These are phyloP conservation scores for Cosmopolites sordidus DNA, from an alignment of 2,888 invertebrate genomes.

Conservation along the genomic window DNA sequence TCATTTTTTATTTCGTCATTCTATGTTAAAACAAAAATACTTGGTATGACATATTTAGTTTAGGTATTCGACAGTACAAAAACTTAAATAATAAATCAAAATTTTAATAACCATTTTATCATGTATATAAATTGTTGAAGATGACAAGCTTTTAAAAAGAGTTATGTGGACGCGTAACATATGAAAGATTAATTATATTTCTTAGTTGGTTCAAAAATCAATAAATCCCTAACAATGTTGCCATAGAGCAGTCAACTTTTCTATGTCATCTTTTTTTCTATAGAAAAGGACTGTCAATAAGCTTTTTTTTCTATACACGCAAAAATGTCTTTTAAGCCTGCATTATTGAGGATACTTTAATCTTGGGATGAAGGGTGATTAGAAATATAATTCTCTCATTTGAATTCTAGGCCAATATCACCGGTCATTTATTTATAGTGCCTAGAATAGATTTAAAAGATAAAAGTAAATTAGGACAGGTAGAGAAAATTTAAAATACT, in stretches of 20 bases:
- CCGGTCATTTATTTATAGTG: constrained; percentile 26
- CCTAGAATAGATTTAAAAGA: constrained; percentile 26
- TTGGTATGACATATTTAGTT: background rate
- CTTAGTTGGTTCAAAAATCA: constrained; percentile 24
- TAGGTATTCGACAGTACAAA: constrained; percentile 1
- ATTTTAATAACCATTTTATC: constrained; percentile 27
- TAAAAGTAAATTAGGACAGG: constrained; percentile 29
- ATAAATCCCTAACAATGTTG: constrained; percentile 32
- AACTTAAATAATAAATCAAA: constrained; percentile 26
- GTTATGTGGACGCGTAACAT: constrained; percentile 25
- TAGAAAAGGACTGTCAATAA: background rate
- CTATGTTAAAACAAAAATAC: background rate
- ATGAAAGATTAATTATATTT: constrained; percentile 27
- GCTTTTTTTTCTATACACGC: background rate
- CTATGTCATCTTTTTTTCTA: background rate
- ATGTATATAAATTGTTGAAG: constrained; percentile 25
- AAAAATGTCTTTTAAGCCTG: background rate
- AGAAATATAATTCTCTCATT: constrained; percentile 25
- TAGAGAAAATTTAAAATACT: constrained; percentile 25
- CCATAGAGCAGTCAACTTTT: constrained; percentile 16
- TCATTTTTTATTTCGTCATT: no score
- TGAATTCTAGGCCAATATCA: constrained; percentile 25
- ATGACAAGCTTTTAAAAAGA: constrained; percentile 26
- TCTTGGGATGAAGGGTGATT: constrained; percentile 19
- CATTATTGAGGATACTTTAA: constrained; percentile 19